Evolutionary conservation across 2,888 invertebrate species (phyloP), one percentile per base, ranked within the genome.

Genomic region (Harpalus rubripes): DNA sequence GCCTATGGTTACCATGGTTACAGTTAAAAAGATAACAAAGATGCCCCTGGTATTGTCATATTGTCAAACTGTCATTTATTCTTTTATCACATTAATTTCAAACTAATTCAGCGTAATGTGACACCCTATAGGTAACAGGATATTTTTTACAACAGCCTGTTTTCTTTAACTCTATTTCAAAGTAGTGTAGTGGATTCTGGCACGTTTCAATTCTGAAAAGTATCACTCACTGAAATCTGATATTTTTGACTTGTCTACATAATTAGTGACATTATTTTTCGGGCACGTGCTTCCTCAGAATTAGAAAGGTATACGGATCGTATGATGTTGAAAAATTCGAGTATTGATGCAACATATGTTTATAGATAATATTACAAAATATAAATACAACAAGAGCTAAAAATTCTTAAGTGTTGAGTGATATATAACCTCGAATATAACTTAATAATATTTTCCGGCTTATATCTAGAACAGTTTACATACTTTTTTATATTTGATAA

Each of bases 181-280:
- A 59, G 18, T 65, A 26, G 26, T 65, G 26, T 63, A 18, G 8
- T 65, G 6, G 16, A 68, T 68, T 39, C 39, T 5, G 39, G 41
- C 68, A 68, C 68, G 68, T 68, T 26, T 68, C 59, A 68, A 16
- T 68, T 68, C 68, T 68, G 68, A n/a, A 68, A 68, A 68, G 68
- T 68, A 68, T 68, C 68, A 68, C 12, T 68, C 68, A 39, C 39
- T 15, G 68, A 68, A 10, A 68, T 32, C 8, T 3, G 68, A 68
- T 68, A 68, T 12, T 68, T 68, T 68, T 8, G 12, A 26, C 10
- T 8, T 7, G 32, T 32, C 26, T 61, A 22, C 26, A 26, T 65
- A 65, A 65, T 65, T 65, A 65, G n/a, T 32, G 32, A 12, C n/a
- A 32, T 65, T 65, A 56, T 7, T 26, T 22, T 39, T 7, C 0